These are phyloP conservation scores for Sesamia nonagrioides DNA, from an alignment of 1,140 invertebrate genomes.

Conservation along the genomic window DNA sequence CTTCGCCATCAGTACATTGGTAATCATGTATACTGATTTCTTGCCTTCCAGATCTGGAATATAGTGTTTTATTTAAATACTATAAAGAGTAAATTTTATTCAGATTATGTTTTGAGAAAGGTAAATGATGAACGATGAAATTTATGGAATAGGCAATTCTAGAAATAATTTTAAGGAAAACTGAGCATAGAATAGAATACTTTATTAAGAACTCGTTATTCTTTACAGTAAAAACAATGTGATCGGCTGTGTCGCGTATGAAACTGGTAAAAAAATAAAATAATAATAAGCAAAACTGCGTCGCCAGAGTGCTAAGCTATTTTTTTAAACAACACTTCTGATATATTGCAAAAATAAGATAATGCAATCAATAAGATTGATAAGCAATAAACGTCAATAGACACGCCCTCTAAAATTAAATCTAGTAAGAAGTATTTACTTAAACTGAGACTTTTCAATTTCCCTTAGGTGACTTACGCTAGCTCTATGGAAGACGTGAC, in stretches of 20 bases:
- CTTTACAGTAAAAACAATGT: too few species aligned
- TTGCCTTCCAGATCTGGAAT: conserved; percentile 82
- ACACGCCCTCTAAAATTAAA: background rate
- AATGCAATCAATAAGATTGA: background rate
- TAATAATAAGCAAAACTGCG: background rate
- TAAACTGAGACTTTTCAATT: background rate
- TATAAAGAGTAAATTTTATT: too few species aligned
- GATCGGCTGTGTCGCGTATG: too few species aligned
- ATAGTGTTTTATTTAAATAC: too few species aligned
- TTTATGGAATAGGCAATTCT: too few species aligned
- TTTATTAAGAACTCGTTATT: too few species aligned
- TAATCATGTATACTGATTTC: conserved; percentile 86
- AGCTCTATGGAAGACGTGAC: background rate
- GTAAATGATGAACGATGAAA: too few species aligned
- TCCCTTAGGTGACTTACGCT: background rate
- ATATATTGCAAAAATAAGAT: conserved; percentile 7
- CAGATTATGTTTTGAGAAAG: too few species aligned
- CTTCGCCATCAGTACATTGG: conserved; percentile 84
- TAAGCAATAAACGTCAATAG: background rate
- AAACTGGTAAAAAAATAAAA: background rate
- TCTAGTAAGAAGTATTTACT: background rate
- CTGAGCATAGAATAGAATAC: too few species aligned
- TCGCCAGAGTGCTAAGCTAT: background rate
- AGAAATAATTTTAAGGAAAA: background rate
- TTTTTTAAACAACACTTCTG: background rate